Base-by-base conservation (phyloP, 2,113 vertebrate genomes). In the Bambusicola thoracicus region DNA sequence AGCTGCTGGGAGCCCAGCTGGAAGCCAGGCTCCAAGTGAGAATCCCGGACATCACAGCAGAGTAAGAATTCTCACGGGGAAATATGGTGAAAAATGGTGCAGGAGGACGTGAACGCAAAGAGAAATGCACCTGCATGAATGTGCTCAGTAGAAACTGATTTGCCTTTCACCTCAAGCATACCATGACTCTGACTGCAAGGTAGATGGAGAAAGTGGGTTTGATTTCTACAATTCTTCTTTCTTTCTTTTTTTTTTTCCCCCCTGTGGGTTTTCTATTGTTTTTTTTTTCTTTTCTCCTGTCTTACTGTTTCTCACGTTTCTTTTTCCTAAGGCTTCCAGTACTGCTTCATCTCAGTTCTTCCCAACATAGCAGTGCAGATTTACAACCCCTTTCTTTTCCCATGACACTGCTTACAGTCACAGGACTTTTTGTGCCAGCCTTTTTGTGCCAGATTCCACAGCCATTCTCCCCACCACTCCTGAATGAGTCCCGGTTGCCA, bases 301-400 rank as follows among this genome's bases (percentile, higher is more conserved):
- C 40, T 90, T 61, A 62, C 44, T 90, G 14, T 86, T 94, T 81
- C 72, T 84, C 85, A 66, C 51, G 40, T 10, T 85, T 74, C 63
- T 89, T 81, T 82, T 80, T 56, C 79, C 22, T 77, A 38, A 89
- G 81, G 89, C 63, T 89, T 93, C 88, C 65, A 25, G 29, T 78
- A 4, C 46, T 30, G 41, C 38, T 91, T 70, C 76, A 61, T 44
- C 44, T 43, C 75, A 77, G n/a, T 68, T 85, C 69, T 90, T 77
- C 70, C 51, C 70, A 73, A 20, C 22, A 75, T 5, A 88, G 19
- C 65, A 32, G 65, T 55, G 83, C 62, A 86, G 72, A 88, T 90
- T 85, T 86, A 68, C 48, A 84, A 49, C 19, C 21, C 40, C 17
- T 78, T 94, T 81, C 43, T 62, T 79, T 86, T 96, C 91, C 76